Conservation (phyloP, 1,140 invertebrate species). For the Diorhabda elongata region DNA sequence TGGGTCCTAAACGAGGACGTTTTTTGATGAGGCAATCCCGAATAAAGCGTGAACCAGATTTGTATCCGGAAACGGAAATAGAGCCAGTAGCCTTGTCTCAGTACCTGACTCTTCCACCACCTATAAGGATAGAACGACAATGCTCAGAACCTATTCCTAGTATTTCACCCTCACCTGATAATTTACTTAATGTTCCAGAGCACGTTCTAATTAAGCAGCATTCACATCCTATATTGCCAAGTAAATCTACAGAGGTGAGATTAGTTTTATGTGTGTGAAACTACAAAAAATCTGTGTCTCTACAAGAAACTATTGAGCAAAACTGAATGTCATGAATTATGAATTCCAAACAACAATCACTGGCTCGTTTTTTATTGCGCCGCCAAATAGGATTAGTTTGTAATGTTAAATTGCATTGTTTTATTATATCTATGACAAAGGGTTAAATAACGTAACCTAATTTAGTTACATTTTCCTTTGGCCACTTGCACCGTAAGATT, state of each 20-base stretch:
- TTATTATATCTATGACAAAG: too few relatives aligned
- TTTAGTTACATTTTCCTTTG: too few relatives aligned
- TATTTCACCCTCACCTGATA: slow-evolving; percentile 49
- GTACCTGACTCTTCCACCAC: slow-evolving; percentile 46
- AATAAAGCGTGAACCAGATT: slow-evolving; percentile 60
- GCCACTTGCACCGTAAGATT: too few relatives aligned
- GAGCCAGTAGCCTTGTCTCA: slow-evolving; percentile 48
- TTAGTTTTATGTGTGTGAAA: neutral
- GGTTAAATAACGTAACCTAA: too few relatives aligned
- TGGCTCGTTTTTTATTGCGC: too few relatives aligned
- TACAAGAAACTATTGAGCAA: too few relatives aligned
- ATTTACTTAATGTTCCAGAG: slow-evolving; percentile 57
- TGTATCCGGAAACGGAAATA: slow-evolving; percentile 51
- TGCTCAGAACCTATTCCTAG: slow-evolving; percentile 55
- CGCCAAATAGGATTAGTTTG: too few relatives aligned
- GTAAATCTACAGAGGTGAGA: slow-evolving; percentile 47
- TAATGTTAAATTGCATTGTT: too few relatives aligned
- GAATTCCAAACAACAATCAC: too few relatives aligned
- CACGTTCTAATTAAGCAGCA: slow-evolving; percentile 61
- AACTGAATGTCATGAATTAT: too few relatives aligned
- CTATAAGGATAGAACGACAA: slow-evolving; percentile 55
- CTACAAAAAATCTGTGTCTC: too few relatives aligned
- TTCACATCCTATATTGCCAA: slow-evolving; percentile 60
- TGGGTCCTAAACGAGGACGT: slow-evolving; percentile 57
- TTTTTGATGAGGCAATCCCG: slow-evolving; percentile 62